Evolutionary conservation across 2,797 vertebrate genomes (phyloP), one percentile per base, ranked within the genome.

Genomic region (Hemibagrus guttatus): DNA sequence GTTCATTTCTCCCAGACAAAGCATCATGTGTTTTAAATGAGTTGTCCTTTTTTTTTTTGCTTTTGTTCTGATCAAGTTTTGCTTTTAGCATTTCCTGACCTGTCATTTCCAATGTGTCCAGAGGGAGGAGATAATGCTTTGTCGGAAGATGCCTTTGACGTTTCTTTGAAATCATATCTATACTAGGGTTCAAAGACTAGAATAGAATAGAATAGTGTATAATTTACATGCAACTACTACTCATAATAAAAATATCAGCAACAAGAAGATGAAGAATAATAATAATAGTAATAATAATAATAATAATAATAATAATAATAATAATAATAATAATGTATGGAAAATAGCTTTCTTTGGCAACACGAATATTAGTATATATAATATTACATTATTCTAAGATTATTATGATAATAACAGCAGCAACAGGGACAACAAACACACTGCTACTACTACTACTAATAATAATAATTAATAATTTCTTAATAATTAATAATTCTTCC

Each of bases 41-140:
- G 8, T 75, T 69, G 16, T 69, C 0, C 35, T 39, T 39, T 39
- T 39, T 39, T 46, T 19, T 9, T 58, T 78, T 28, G 56, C 14
- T 46, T 26, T 13, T 46, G n/a, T 0, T 54, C 56, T 58, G 76
- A 42, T 59, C 4, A 49, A 28, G 14, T 54, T 49, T 81, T 23
- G 56, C 39, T 26, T 26, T 17, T 17, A 54, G 21, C n/a, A 58
- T 68, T 52, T 46, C 61, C 42, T 74, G 28, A 42, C 9, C 64
- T 85, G 84, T 64, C 35, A 80, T 80, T 59, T 69, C 76, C 35
- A 28, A 71, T 46, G 49, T 54, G 76, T 81, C 84, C 84, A 85
- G 84, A 69, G 64, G 84, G 84, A 66, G 84, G 84, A 17, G 76
- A 8, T 69, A 85, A 85, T 71, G 84, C 75, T 85, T 85, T 81